Evolutionary conservation across 2,797 vertebrate species (phyloP), one percentile per base, ranked within the genome.

Genomic region (Prunella strophiata): DNA sequence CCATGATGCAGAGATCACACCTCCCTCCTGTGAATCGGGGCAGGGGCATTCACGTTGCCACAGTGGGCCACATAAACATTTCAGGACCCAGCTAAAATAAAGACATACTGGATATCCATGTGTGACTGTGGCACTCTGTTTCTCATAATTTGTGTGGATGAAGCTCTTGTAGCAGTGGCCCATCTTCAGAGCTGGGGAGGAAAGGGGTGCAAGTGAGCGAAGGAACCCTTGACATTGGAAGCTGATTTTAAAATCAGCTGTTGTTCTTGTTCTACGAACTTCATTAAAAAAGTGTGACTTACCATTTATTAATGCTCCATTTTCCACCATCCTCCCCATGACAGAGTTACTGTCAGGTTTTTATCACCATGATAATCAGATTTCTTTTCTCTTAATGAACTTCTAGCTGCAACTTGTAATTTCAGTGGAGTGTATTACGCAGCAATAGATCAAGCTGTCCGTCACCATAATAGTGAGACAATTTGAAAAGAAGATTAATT

Each of bases 11-110:
- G 25, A 59, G 45, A 43, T 85, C 17, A 21, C 3, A 15, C 12
- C 38, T 86, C 4, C 8, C 12, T 63, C 1, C 14, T 30, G 13
- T 26, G 16, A 38, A 30, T 38, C 0, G 2, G 7, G 27, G 2
- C 9, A 67, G 48, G 11, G 18, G 5, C 25, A 48, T 62, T 70
- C 55, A 27, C 0, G 0, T 27, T 47, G 11, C 20, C 8, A 13
- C 47, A 36, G 18, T 7, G n/a, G 66, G 16, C 15, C 14, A 11
- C 27, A 16, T 18, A 58, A 65, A 48, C 10, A 11, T 70, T 62
- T 76, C 65, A 73, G 36, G 11, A 27, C 32, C 14, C 32, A 32
- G 13, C 16, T 62, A 12, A 73, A 70, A 62, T 32, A 63, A 43
- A 75, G 40, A 21, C 7, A 2, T 61, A 11, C 3, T 36, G 16